Conservation (phyloP, 2,113 vertebrate species). For the Brachypodius melanocephalos region DNA sequence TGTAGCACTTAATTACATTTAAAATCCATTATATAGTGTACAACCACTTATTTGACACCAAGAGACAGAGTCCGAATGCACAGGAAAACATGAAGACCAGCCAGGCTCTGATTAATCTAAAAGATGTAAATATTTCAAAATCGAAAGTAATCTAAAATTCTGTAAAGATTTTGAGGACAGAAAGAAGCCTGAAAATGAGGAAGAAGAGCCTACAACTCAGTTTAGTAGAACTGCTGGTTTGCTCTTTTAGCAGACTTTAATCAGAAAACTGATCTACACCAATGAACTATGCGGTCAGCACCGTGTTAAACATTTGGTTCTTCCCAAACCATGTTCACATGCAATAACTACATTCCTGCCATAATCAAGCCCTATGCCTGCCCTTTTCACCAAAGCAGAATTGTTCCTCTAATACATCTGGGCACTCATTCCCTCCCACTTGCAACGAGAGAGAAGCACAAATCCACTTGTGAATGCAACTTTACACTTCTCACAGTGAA, state of each 20-base stretch:
- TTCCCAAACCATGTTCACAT: not conserved
- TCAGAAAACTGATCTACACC: not conserved
- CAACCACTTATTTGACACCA: not conserved
- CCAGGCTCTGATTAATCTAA: not conserved
- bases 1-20: not conserved
- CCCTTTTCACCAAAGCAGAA: not conserved
- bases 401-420: not conserved
- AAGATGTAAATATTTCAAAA: not conserved
- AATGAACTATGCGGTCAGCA: not conserved
- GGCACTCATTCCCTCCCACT: not conserved
- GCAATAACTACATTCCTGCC: not conserved
- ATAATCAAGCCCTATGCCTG: not conserved
- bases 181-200: not conserved
- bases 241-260: not conserved
- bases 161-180: not conserved
- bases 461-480: not conserved
- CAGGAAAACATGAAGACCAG: not conserved
- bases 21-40: not conserved
- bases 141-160: not conserved
- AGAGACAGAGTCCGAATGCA: not conserved
- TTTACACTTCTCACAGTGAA: not conserved
- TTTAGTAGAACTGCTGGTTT: not conserved
- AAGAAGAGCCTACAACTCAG: not conserved
- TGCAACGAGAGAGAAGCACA: not conserved
- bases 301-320: not conserved